Evolutionary conservation across 2,888 invertebrate species (phyloP).

Genomic region (Acrobeloides nanus): DNA sequence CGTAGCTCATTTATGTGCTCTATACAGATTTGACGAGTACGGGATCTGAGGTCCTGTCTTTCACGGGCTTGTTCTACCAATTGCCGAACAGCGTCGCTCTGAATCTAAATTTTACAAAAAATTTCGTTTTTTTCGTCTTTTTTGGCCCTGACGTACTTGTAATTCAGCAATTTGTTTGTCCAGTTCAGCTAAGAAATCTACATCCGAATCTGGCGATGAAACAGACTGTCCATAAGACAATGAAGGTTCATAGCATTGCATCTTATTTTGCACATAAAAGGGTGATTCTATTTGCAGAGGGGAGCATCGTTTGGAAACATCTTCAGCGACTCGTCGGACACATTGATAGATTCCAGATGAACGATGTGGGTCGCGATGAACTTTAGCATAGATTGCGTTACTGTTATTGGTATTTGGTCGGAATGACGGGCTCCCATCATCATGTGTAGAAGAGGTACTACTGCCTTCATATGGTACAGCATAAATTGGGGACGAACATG

Average conservation of each 20-base stretch:
- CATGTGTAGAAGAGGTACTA: too few relatives aligned
- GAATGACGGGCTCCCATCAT: too few relatives aligned
- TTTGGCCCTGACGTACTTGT: slow-evolving; percentile 11
- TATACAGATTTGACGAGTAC: slow-evolving; percentile 22
- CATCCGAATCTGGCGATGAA: too few relatives aligned
- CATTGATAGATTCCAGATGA: slow-evolving; percentile 5
- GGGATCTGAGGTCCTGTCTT: slow-evolving; percentile 23
- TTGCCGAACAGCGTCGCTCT: slow-evolving; percentile 21
- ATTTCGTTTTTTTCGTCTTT: neutral
- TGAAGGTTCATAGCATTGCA: too few relatives aligned
- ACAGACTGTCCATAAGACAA: too few relatives aligned
- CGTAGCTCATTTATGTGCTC: slow-evolving; percentile 25
- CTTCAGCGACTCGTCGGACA: slow-evolving; percentile 11
- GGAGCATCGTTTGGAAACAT: too few relatives aligned
- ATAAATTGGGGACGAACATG: slow-evolving; percentile 18
- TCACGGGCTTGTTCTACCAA: slow-evolving; percentile 29
- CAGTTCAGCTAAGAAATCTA: too few relatives aligned
- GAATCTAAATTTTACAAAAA: slow-evolving; percentile 14
- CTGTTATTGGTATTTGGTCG: too few relatives aligned
- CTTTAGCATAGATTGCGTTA: too few relatives aligned
- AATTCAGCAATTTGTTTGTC: slow-evolving; percentile 29
- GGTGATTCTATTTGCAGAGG: too few relatives aligned
- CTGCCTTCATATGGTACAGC: slow-evolving; percentile 21
- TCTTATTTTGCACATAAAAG: too few relatives aligned
- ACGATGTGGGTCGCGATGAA: slow-evolving; percentile 16